phyloP scores from a whole-genome alignment of 2,888 invertebrate genomes.

The Agrotis exclamationis region DNA sequence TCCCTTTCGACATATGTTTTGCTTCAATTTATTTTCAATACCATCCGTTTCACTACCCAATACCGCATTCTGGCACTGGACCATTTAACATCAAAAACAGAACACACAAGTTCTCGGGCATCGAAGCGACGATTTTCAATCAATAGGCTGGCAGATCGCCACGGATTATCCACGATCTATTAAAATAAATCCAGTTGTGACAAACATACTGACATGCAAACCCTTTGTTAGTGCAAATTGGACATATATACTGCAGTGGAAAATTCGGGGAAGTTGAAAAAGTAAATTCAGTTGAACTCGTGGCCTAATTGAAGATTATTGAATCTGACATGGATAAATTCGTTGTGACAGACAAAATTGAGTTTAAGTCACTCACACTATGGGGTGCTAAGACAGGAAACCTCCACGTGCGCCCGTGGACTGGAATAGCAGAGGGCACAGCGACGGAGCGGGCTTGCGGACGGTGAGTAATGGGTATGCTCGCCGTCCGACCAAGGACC shows the following conservation, averaged over 20 bases:
- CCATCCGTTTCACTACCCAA: slow-evolving; percentile 12
- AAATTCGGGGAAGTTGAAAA: background rate
- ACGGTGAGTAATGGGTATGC: too few relatives aligned
- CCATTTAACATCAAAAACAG: slow-evolving; percentile 45
- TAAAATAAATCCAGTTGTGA: slow-evolving; percentile 69
- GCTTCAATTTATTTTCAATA: slow-evolving; percentile 11
- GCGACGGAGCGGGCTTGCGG: too few relatives aligned
- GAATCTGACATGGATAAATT: background rate
- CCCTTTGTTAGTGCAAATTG: slow-evolving; percentile 46
- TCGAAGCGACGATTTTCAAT: slow-evolving; percentile 65
- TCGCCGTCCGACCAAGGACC: too few relatives aligned
- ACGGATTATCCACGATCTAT: slow-evolving; percentile 65
- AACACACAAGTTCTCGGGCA: slow-evolving; percentile 50
- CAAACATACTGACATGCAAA: slow-evolving; percentile 53
- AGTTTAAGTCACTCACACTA: too few relatives aligned
- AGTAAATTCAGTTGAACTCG: background rate
- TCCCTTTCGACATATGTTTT: background rate
- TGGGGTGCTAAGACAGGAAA: too few relatives aligned
- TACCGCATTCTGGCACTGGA: slow-evolving; percentile 45
- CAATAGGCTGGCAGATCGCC: slow-evolving; percentile 68
- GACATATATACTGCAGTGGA: slow-evolving; percentile 7
- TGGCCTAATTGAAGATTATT: slow-evolving; percentile 15
- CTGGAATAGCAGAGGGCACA: too few relatives aligned
- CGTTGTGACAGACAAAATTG: background rate
- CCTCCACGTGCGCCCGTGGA: too few relatives aligned